A percentile compares a stretch with the other conserved stretches of the same genome.
These are phyloP conservation scores for Aphodius sticticus DNA, from an alignment of 2,888 invertebrate genomes.

Conservation along the genomic window DNA sequence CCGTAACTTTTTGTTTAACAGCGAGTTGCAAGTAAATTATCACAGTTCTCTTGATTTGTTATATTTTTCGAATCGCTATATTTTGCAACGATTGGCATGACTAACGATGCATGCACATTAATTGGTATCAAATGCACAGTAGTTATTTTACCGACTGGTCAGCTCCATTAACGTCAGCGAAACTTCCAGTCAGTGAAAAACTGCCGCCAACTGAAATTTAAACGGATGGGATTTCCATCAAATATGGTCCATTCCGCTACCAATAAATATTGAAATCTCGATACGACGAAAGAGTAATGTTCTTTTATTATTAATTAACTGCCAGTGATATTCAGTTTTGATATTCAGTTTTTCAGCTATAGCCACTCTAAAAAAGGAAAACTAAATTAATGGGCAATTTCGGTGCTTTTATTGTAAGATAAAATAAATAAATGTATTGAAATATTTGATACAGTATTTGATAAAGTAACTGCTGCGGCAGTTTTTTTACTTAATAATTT, in stretches of 20 bases:
- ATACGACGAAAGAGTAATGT: background rate
- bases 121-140: background rate
- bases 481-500: too few relatives aligned
- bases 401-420: too few relatives aligned
- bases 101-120: background rate
- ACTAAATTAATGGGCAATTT: too few relatives aligned
- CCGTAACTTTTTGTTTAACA: too few relatives aligned
- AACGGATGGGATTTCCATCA: background rate
- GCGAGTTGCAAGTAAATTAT: background rate
- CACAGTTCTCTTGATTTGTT: background rate
- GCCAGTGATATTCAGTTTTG: background rate
- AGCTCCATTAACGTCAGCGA: slow-evolving; percentile 4
- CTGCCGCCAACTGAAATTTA: background rate
- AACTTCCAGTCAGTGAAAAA: background rate
- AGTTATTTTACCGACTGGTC: background rate
- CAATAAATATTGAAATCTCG: background rate
- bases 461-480: too few relatives aligned
- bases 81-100: background rate
- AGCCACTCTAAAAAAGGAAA: too few relatives aligned
- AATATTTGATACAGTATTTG: too few relatives aligned
- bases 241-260: background rate
- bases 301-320: background rate
- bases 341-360: too few relatives aligned
- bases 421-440: too few relatives aligned
- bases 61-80: background rate